phyloP scores from a whole-genome alignment of 2,888 invertebrate genomes.

The Apodemia hepburni region DNA sequence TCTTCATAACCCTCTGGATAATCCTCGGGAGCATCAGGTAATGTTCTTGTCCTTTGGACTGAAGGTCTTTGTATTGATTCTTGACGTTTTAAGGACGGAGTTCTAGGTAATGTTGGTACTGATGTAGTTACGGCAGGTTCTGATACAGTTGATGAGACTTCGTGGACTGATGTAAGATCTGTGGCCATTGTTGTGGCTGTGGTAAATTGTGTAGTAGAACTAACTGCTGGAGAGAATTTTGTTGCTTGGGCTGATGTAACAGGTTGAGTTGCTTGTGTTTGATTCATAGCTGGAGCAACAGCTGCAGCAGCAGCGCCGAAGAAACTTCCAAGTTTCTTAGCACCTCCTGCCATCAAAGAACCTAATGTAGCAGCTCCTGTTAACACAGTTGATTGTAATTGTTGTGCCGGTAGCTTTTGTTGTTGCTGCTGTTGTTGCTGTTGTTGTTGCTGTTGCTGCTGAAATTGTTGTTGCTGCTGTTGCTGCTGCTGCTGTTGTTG shows the following conservation, averaged over 20 bases:
- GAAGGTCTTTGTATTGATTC: constrained; percentile 75
- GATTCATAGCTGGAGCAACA: constrained; percentile 54
- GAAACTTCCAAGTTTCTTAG: constrained; percentile 71
- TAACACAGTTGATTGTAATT: constrained; percentile 62
- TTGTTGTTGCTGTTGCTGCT: constrained; percentile 47
- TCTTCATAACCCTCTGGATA: constrained; percentile 64
- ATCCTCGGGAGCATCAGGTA: constrained; percentile 73
- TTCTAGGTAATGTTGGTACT: constrained; percentile 59
- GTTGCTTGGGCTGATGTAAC: constrained; percentile 22
- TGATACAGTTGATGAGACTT: constrained; percentile 57
- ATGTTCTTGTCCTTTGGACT: constrained; percentile 67
- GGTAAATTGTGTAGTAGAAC: constrained; percentile 44
- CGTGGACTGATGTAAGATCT: constrained; percentile 64
- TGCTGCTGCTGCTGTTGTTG: constrained; percentile 38
- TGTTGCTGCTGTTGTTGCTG: constrained; percentile 55
- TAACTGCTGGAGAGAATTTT: constrained; percentile 17
- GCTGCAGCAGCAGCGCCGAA: constrained; percentile 74
- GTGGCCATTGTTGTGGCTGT: constrained; percentile 52
- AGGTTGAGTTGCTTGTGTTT: constrained; percentile 30
- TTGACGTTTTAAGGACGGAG: constrained; percentile 68
- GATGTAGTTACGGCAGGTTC: constrained; percentile 56
- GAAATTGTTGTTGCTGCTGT: constrained; percentile 41
- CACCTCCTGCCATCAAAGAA: constrained; percentile 73
- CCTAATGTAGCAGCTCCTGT: constrained; percentile 73
- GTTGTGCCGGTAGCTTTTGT: constrained; percentile 59